Conservation (phyloP, 2,113 vertebrate species). For the Ophthalmolycus amberensis region DNA sequence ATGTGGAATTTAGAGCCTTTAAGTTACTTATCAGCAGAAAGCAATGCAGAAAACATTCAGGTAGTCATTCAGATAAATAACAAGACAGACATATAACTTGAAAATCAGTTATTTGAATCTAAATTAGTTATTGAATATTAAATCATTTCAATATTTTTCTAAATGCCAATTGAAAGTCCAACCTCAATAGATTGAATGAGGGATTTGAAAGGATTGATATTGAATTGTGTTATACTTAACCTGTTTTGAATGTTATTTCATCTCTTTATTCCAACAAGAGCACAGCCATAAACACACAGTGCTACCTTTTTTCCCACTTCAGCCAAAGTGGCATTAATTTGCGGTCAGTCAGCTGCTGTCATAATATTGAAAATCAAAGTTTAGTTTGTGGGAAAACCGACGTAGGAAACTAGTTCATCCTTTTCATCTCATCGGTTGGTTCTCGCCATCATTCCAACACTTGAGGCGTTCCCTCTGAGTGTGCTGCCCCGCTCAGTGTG, state of each 20-base stretch:
- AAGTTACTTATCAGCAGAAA: background rate
- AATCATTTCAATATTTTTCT: background rate
- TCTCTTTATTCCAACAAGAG: background rate
- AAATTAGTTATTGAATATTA: no score
- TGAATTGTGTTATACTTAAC: background rate
- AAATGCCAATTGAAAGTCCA: background rate
- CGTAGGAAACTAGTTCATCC: background rate
- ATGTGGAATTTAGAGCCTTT: background rate
- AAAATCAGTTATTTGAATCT: background rate
- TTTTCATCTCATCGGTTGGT: background rate
- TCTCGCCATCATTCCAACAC: background rate
- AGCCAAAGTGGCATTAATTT: background rate
- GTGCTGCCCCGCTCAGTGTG: background rate
- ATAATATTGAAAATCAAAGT: background rate
- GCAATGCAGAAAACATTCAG: background rate
- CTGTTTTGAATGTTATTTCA: background rate
- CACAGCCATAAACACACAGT: background rate
- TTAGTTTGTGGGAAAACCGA: background rate
- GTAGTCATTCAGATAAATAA: background rate
- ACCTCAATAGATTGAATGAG: background rate
- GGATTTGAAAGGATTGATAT: background rate
- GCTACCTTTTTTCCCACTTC: background rate
- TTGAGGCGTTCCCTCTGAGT: background rate
- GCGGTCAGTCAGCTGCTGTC: background rate
- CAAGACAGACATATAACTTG: background rate